Evolutionary conservation across 2,797 vertebrate species (phyloP).

Genomic region (Sebastes kiyomatsui): DNA sequence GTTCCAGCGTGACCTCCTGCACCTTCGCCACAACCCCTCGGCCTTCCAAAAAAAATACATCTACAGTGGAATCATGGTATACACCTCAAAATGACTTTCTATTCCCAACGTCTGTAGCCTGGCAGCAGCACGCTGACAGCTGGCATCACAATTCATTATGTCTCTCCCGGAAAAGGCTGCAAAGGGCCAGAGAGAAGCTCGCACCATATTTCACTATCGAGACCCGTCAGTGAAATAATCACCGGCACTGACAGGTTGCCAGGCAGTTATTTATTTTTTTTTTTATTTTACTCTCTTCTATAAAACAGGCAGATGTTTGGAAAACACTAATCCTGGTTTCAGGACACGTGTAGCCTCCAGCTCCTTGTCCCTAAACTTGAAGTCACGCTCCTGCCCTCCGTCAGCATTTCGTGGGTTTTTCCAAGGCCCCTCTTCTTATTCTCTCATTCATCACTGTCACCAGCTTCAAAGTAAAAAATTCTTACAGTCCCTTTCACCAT

Average conservation of each 20-base stretch:
- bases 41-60: neutral
- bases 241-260: conserved; percentile 48
- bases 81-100: conserved; percentile 58
- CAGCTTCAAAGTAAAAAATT: conserved; percentile 2
- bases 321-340: conserved; percentile 42
- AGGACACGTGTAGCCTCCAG: conserved; percentile 20
- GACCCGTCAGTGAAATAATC: conserved; percentile 62
- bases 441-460: conserved; percentile 65
- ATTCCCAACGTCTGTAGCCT: conserved; percentile 42
- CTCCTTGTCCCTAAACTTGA: neutral
- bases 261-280: neutral
- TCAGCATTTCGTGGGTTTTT: conserved; percentile 33
- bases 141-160: conserved; percentile 75
- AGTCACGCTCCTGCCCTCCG: conserved; percentile 18
- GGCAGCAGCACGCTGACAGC: conserved; percentile 63
- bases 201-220: conserved; percentile 54
- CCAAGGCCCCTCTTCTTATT: conserved; percentile 13
- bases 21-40: conserved; percentile 15
- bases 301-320: conserved; percentile 30
- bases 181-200: conserved; percentile 45
- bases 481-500: neutral
- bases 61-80: conserved; percentile 33
- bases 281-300: neutral
- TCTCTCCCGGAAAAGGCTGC: conserved; percentile 50
- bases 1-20: conserved; percentile 42